A percentile compares a stretch with the other conserved stretches of the same genome.
Evolutionary conservation across 2,113 vertebrate species (phyloP).

Genomic region (Oceanites oceanicus): DNA sequence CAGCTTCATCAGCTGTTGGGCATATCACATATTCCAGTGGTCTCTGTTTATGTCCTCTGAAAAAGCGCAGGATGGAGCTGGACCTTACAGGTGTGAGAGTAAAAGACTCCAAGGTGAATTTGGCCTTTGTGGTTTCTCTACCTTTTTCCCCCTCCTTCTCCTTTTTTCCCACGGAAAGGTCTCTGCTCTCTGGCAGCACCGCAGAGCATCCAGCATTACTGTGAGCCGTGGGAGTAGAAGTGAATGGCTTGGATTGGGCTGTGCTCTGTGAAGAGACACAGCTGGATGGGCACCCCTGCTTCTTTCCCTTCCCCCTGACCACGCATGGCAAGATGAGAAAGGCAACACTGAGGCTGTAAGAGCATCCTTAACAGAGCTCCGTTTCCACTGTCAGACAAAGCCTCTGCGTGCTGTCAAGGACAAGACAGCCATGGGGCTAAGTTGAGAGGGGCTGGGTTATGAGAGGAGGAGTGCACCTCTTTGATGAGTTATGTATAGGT

Average conservation of each 20-base stretch:
- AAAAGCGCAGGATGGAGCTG: neutral
- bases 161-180: neutral
- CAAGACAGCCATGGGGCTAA: neutral
- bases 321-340: neutral
- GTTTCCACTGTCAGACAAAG: neutral
- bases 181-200: neutral
- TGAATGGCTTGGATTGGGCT: neutral
- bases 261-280: neutral
- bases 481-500: neutral
- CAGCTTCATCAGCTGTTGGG: neutral
- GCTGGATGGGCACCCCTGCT: neutral
- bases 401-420: neutral
- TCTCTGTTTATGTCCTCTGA: neutral
- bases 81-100: neutral
- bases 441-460: neutral
- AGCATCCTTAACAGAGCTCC: neutral
- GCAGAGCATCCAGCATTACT: fast-evolving
- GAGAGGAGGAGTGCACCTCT: neutral
- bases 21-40: neutral
- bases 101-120: neutral
- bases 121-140: neutral
- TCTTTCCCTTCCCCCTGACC: neutral
- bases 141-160: neutral
- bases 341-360: neutral
- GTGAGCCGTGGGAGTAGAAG: neutral